These are phyloP conservation scores for Sinohyriopsis cumingii DNA, from an alignment of 2,888 invertebrate species.

Conservation along the genomic window DNA sequence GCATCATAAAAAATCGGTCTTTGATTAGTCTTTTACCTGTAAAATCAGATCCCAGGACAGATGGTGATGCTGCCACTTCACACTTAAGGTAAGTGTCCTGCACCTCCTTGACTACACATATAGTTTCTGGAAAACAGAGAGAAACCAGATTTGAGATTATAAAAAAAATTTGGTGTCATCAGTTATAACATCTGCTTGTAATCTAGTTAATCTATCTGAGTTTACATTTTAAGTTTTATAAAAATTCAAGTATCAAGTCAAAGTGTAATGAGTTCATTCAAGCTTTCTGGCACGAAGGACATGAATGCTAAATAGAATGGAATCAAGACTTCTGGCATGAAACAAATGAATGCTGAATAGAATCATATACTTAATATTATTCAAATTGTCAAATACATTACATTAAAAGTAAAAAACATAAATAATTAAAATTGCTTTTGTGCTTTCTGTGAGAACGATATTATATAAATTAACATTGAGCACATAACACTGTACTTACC, in stretches of 20 bases:
- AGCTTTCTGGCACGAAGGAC: not conserved
- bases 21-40: conserved; percentile 5
- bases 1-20: too few species aligned
- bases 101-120: conserved; percentile 33
- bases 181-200: too few species aligned
- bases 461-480: too few species aligned
- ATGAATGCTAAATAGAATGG: not conserved
- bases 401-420: too few species aligned
- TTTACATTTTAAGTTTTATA: too few species aligned
- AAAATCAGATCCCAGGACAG: conserved; percentile 12
- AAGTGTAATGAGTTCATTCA: too few species aligned
- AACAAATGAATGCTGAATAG: not conserved
- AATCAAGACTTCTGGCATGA: not conserved
- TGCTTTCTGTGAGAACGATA: too few species aligned
- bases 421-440: too few species aligned
- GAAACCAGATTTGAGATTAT: not conserved
- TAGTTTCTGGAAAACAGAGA: conserved; percentile 31
- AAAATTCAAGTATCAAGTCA: too few species aligned
- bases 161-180: not conserved
- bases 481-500: conserved; percentile 30
- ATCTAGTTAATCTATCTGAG: too few species aligned
- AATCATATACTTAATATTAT: too few species aligned
- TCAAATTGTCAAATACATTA: too few species aligned
- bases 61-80: conserved; percentile 33
- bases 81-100: conserved; percentile 37